Conservation (phyloP, 2,113 vertebrate species). For the Chaetura pelagica region DNA sequence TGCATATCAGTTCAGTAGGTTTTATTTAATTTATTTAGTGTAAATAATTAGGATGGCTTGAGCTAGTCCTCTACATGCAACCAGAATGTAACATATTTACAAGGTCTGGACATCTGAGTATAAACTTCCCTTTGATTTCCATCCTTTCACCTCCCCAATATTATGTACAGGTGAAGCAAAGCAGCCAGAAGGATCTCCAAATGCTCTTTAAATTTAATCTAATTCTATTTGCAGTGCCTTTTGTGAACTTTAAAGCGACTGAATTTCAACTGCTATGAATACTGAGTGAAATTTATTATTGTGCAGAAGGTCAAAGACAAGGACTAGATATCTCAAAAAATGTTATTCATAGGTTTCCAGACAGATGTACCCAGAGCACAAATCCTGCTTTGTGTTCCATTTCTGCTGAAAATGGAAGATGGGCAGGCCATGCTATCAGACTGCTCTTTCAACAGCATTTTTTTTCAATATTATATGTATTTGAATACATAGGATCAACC, state of each 20-base stretch:
- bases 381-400: background rate
- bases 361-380: background rate
- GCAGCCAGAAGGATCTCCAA: conserved; percentile 6
- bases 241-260: conserved; percentile 46
- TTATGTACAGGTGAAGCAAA: background rate
- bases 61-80: background rate
- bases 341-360: background rate
- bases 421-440: background rate
- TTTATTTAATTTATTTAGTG: background rate
- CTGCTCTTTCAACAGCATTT: background rate
- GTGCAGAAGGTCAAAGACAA: conserved; percentile 31
- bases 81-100: background rate
- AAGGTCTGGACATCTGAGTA: background rate
- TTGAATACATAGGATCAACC: too few relatives aligned
- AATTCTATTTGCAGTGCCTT: conserved; percentile 47
- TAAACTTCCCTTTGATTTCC: background rate
- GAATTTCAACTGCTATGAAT: background rate
- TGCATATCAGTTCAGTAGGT: background rate
- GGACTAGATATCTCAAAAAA: background rate
- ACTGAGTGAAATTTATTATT: conserved; percentile 26
- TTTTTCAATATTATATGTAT: background rate
- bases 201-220: conserved; percentile 55
- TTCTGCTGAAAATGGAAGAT: background rate
- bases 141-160: background rate
- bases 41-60: background rate